A percentile compares a stretch with the other conserved stretches of the same genome.
Conservation (phyloP, 2,113 vertebrate species). For the Myiozetetes cayanensis region DNA sequence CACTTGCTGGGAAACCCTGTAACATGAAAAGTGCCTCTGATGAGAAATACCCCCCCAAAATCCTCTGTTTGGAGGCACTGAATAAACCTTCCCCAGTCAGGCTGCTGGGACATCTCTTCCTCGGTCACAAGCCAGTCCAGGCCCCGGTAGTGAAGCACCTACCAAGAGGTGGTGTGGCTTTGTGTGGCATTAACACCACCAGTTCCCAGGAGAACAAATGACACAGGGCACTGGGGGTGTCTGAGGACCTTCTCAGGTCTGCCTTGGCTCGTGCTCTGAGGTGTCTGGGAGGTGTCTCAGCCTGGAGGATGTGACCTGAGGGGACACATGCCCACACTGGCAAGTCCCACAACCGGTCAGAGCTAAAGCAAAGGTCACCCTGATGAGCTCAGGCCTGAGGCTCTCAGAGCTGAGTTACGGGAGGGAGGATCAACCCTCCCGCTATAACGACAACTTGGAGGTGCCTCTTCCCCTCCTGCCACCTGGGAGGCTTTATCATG, state of each 20-base stretch:
- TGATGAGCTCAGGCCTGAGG: neutral
- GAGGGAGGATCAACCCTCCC: neutral
- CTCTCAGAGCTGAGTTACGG: neutral
- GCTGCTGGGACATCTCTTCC: neutral
- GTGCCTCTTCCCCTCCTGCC: neutral
- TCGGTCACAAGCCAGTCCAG: neutral
- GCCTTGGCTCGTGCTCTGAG: neutral
- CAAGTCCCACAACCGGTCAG: neutral
- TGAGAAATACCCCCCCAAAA: neutral
- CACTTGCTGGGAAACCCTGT: neutral
- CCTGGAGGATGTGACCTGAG: neutral
- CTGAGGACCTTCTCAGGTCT: neutral
- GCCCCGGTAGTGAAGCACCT: neutral
- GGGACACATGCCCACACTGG: rapidly evolving
- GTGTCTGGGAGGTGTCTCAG: neutral
- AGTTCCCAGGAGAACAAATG: neutral
- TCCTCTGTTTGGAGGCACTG: neutral
- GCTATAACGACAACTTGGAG: neutral
- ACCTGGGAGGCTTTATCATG: neutral
- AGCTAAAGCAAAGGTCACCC: neutral
- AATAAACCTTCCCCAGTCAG: neutral
- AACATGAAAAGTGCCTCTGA: neutral
- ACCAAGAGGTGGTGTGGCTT: neutral
- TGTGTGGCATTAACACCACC: neutral
- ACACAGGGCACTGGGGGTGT: rapidly evolving